Evolutionary conservation across 2,888 invertebrate species (phyloP), one percentile per base, ranked within the genome.

Genomic region (Hedychridium roseum): DNA sequence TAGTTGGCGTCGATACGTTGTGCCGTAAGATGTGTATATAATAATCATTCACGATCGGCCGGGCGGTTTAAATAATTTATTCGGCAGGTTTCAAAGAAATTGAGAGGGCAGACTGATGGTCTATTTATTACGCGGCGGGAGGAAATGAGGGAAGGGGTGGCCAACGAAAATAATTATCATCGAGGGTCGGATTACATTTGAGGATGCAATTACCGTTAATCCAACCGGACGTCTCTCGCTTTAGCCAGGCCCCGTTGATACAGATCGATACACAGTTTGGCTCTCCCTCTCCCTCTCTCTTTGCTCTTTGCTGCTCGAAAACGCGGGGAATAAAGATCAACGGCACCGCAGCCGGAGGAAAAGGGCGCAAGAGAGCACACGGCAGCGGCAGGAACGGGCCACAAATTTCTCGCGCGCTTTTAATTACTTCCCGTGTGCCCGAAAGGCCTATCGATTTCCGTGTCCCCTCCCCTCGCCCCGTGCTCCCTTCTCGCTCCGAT

Each of bases 331-430:
- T 57, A 60, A 57, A 47, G 53, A 63, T 54, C 57, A 52, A 55
- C 48, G 41, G 23, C 26, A 49, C 43, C 37, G 50, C 28, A n/a
- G 30, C n/a, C n/a, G 50, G 44, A 41, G 37, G 43, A 23, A n/a
- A 18, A 26, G 14, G 32, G 14, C 18, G 23, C 11, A 36, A 36
- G 50, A 38, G 32, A 43, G 41, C 40, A 42, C 43, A n/a, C n/a
- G n/a, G n/a, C n/a, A n/a, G n/a, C n/a, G n/a, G n/a, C n/a, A n/a
- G n/a, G n/a, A n/a, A n/a, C n/a, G n/a, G 47, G 50, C 45, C 64
- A 64, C 60, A 55, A 63, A 63, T 63, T 63, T 63, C n/a, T n/a
- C 57, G 54, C 57, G 57, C 53, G 42, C 54, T 64, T 63, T 63
- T 63, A 63, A 63, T 63, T 60, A 60, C 53, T 55, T 63, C 53